Evolutionary conservation across 2,113 vertebrate species (phyloP).

Genomic region (Proterorhinus semilunaris): DNA sequence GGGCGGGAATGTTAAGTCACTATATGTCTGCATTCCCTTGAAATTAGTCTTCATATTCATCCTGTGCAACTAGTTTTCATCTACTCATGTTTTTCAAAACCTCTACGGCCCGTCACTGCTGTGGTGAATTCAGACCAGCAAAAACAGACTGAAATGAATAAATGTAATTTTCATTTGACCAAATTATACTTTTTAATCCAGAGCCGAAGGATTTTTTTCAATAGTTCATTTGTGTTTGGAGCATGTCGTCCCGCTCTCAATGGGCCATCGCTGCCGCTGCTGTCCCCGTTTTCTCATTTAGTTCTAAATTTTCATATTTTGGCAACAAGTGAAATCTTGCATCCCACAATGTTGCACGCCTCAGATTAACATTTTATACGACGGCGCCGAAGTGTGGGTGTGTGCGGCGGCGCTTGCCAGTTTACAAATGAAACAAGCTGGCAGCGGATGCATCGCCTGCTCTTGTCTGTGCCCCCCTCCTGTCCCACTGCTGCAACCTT

Average conservation of each 20-base stretch:
- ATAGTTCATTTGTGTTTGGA: slow-evolving; percentile 14
- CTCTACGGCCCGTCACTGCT: not conserved
- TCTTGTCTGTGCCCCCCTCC: slow-evolving; percentile 6
- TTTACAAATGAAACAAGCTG: slow-evolving; percentile 58
- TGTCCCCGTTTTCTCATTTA: slow-evolving; percentile 31
- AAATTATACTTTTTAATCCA: not conserved
- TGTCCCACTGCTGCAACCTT: slow-evolving; percentile 58
- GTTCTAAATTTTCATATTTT: slow-evolving; percentile 41
- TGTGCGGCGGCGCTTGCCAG: slow-evolving; percentile 48
- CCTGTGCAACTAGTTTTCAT: too few relatives aligned
- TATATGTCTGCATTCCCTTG: too few relatives aligned
- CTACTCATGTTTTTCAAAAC: too few relatives aligned
- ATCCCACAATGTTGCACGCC: slow-evolving; percentile 52
- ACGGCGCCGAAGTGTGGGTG: slow-evolving; percentile 44
- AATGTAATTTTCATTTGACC: not conserved
- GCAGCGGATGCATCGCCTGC: slow-evolving; percentile 31
- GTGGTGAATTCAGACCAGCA: not conserved
- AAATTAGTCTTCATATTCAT: too few relatives aligned
- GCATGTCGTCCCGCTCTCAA: slow-evolving; percentile 23
- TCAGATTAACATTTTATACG: slow-evolving; percentile 67
- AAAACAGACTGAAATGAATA: not conserved
- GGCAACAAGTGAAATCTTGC: slow-evolving; percentile 48
- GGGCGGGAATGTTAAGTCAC: too few relatives aligned
- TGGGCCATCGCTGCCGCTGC: slow-evolving; percentile 31
- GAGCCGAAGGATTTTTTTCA: not conserved